Conservation (phyloP, 2,113 vertebrate species). For the Progne subis region DNA sequence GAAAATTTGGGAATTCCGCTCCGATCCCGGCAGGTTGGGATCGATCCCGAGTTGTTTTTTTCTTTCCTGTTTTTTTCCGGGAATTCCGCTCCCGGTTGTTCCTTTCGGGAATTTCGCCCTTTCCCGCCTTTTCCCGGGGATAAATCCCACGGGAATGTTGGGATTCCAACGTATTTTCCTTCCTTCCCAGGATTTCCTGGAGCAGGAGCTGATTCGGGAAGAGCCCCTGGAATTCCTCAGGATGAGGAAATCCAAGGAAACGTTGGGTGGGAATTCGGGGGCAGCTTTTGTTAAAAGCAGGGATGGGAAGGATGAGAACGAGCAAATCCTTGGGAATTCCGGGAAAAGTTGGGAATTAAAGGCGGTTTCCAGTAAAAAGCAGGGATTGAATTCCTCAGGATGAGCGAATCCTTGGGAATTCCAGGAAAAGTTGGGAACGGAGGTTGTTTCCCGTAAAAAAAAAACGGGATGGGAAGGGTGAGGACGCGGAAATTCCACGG, state of each 20-base stretch:
- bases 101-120: background rate
- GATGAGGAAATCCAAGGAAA: background rate
- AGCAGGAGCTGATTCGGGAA: background rate
- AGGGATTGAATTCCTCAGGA: background rate
- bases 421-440: too few relatives aligned
- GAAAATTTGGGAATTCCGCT: background rate
- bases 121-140: background rate
- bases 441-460: too few relatives aligned
- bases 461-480: too few relatives aligned
- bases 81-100: background rate
- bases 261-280: accelerated
- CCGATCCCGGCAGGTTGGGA: accelerated
- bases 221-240: background rate
- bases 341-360: too few relatives aligned
- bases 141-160: background rate
- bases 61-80: background rate
- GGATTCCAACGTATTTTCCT: background rate
- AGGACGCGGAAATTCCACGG: background rate
- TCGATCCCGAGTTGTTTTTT: background rate
- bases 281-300: background rate
- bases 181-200: background rate
- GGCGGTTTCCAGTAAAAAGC: too few relatives aligned
- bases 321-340: too few relatives aligned
- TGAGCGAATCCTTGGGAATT: too few relatives aligned
- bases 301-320: too few relatives aligned